Percentiles rank a stretch among this genome's conserved stretches.
phyloP scores from a whole-genome alignment of 2,888 invertebrate species.

The Theodoxus fluviatilis region DNA sequence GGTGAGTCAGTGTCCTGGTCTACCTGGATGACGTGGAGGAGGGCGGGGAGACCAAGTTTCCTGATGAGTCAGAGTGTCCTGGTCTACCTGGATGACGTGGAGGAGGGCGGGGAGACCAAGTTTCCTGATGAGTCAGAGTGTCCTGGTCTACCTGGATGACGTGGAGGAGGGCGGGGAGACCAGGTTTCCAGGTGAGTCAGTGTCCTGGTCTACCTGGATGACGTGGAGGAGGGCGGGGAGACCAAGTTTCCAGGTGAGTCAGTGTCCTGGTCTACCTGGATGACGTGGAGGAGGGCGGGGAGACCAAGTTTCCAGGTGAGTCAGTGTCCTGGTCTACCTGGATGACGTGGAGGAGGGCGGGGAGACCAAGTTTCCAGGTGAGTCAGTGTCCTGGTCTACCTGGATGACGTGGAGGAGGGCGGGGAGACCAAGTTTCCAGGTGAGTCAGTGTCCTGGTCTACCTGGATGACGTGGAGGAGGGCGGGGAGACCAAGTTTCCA shows the following conservation, averaged over 20 bases:
- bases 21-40: slow-evolving; percentile 42
- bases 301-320: slow-evolving; percentile 50
- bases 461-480: slow-evolving; percentile 31
- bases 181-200: slow-evolving; percentile 47
- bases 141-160: slow-evolving; percentile 44
- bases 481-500: slow-evolving; percentile 41
- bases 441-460: slow-evolving; percentile 32
- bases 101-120: slow-evolving; percentile 45
- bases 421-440: slow-evolving; percentile 44
- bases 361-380: slow-evolving; percentile 45
- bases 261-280: slow-evolving; percentile 45
- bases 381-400: slow-evolving; percentile 40
- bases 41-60: slow-evolving; percentile 48
- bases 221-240: slow-evolving; percentile 45
- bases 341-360: slow-evolving; percentile 41
- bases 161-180: slow-evolving; percentile 48
- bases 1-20: slow-evolving; percentile 48
- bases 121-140: slow-evolving; percentile 53
- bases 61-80: slow-evolving; percentile 52
- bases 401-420: slow-evolving; percentile 36
- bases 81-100: slow-evolving; percentile 43
- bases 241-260: slow-evolving; percentile 49
- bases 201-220: slow-evolving; percentile 44
- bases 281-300: slow-evolving; percentile 43
- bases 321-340: slow-evolving; percentile 46